A percentile compares a stretch with the other conserved stretches of the same genome.
These are phyloP conservation scores for Sebastes fasciatus DNA, from an alignment of 2,113 vertebrate species.

Conservation along the genomic window DNA sequence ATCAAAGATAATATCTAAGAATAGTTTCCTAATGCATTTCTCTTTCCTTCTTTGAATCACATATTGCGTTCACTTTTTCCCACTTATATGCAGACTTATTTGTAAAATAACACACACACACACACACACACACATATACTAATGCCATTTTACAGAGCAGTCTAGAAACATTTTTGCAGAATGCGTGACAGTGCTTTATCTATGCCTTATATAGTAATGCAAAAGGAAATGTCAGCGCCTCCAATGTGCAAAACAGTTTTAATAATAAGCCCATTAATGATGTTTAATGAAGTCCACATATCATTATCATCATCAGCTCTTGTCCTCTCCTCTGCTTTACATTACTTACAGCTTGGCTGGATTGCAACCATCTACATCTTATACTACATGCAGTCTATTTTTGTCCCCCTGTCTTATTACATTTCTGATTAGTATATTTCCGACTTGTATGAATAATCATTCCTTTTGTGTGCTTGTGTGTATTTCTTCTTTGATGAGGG, in stretches of 20 bases:
- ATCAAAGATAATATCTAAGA: conserved; percentile 2
- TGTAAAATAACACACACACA: not conserved
- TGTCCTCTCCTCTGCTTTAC: not conserved
- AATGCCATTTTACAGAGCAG: not conserved
- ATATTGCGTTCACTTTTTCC: not conserved
- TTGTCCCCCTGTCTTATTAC: not conserved
- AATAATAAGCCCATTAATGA: not conserved
- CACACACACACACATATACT: too few species aligned
- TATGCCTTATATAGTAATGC: not conserved
- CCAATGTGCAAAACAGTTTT: not conserved
- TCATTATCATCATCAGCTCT: not conserved
- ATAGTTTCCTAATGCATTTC: conserved; percentile 8
- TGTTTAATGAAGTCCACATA: not conserved
- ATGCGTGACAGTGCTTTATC: not conserved
- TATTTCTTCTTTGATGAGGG: not conserved
- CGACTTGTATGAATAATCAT: not conserved
- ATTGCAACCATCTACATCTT: not conserved
- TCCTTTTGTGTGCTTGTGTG: not conserved
- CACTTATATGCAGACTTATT: not conserved
- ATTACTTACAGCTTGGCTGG: not conserved
- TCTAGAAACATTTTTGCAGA: not conserved
- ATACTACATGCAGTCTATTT: not conserved
- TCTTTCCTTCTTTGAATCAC: not conserved
- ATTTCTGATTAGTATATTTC: not conserved
- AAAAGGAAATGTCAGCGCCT: not conserved